A percentile compares a stretch with the other conserved stretches of the same genome.
Conservation (phyloP, 2,113 vertebrate species). For the Mus pahari region DNA sequence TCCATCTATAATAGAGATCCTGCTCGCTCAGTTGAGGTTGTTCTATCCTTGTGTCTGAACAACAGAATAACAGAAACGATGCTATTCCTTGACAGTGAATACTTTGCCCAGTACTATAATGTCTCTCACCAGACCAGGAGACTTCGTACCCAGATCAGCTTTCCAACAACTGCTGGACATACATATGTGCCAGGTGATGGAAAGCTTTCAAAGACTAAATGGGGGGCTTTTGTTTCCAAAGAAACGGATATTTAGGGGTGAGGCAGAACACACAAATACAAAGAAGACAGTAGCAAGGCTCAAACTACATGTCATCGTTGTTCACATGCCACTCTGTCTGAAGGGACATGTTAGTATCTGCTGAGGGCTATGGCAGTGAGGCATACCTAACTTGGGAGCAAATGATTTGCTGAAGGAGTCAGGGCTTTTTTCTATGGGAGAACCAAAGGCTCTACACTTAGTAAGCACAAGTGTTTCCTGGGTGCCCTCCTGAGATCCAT, state of each 20-base stretch:
- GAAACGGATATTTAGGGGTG: neutral
- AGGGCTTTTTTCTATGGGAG: neutral
- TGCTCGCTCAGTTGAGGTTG: neutral
- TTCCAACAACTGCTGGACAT: neutral
- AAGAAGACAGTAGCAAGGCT: neutral
- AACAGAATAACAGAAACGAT: neutral
- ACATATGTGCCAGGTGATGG: neutral
- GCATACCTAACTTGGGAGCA: neutral
- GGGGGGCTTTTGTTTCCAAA: neutral
- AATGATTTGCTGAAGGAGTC: neutral
- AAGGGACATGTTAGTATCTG: neutral
- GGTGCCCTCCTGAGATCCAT: neutral
- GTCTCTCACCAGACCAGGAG: neutral
- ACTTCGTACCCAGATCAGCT: neutral
- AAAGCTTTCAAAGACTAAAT: neutral
- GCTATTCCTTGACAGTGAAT: neutral
- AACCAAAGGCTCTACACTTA: neutral
- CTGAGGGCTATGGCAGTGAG: neutral
- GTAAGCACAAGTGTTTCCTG: neutral
- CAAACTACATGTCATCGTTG: neutral
- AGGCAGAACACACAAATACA: neutral
- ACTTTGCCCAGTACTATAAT: neutral
- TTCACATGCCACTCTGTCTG: neutral
- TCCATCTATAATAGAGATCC: neutral
- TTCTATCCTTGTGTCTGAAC: neutral